Base-by-base conservation (phyloP, 1,140 invertebrate species). In the Anastatus disparis region DNA sequence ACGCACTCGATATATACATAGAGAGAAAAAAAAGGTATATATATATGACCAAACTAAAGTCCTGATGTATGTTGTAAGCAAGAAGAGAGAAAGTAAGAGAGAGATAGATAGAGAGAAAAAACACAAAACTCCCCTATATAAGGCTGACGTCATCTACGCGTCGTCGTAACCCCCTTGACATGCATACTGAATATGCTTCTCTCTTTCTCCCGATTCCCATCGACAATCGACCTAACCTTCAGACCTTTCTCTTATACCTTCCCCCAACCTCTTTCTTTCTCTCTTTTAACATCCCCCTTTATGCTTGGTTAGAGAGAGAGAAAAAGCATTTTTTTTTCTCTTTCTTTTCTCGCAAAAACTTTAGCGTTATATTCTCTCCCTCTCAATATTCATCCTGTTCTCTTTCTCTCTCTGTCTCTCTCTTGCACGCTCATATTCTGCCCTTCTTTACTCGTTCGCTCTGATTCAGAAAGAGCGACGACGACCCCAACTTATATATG, bases 401-500 rank as follows among this genome's bases (percentile, higher is more conserved):
- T 1, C 31, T 44, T n/a, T 50, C 58, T 65, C 53, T 48, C 66
- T 61, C 65, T 35, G 40, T 29, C 29, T 46, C 72, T 70, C 53
- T 66, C 69, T 62, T 62, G 48, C 59, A 38, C 69, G 24, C 62
- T 62, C 63, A 24, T 7, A 62, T 31, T 61, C 35, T 50, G 52
- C 71, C n/a, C 74, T 72, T 65, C 42, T 72, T 68, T 20, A 20
- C 22, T 53, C 26, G 31, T 29, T 3, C 26, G 29, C 40, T 55
- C 38, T 68, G 65, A 69, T 69, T 61, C 66, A 66, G 52, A 26
- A 50, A 31, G 46, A 31, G n/a, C 58, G 59, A 35, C 59, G 59
- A 53, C 74, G 74, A 76, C 70, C 74, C 74, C 69, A 67, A 46
- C 35, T 27, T 46, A 6, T 70, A 75, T 50, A 76, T 71, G 75